phyloP scores from a whole-genome alignment of 2,797 vertebrate species.

The Zalophus californianus region DNA sequence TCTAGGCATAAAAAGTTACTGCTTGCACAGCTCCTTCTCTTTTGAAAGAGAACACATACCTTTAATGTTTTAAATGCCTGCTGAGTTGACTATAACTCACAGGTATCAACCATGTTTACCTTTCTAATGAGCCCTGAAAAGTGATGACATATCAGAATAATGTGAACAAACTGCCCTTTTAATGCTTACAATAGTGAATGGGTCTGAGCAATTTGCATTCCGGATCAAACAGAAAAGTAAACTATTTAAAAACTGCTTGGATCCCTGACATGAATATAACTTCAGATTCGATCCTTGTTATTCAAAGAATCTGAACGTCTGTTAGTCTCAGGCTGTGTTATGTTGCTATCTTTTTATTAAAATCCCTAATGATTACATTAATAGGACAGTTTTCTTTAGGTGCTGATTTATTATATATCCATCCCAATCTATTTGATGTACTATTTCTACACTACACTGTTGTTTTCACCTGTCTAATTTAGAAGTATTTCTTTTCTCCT shows the following conservation, averaged over 20 bases:
- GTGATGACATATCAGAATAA: constrained; percentile 28
- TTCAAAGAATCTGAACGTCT: constrained; percentile 29
- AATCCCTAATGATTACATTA: constrained; percentile 53
- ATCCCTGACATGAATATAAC: neutral
- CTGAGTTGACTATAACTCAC: constrained; percentile 67
- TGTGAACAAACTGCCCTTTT: neutral
- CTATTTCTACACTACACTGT: neutral
- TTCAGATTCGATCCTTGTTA: neutral
- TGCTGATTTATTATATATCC: constrained; percentile 24
- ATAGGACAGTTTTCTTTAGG: constrained; percentile 41
- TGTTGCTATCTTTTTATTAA: constrained; percentile 60
- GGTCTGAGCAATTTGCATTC: neutral
- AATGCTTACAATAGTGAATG: constrained; percentile 44
- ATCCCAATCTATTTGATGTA: neutral
- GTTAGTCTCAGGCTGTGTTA: neutral
- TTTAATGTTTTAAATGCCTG: constrained; percentile 62
- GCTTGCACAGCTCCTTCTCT: neutral
- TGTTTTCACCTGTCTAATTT: neutral
- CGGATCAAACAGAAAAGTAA: neutral
- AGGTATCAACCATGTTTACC: constrained; percentile 58
- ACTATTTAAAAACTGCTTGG: rapidly evolving
- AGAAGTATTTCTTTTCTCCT: neutral
- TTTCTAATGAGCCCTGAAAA: constrained; percentile 66
- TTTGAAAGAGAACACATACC: constrained; percentile 41
- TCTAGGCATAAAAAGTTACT: constrained; percentile 6